These are phyloP conservation scores for Cercopithecus mona DNA, from an alignment of 2,113 vertebrate species.

Conservation along the genomic window DNA sequence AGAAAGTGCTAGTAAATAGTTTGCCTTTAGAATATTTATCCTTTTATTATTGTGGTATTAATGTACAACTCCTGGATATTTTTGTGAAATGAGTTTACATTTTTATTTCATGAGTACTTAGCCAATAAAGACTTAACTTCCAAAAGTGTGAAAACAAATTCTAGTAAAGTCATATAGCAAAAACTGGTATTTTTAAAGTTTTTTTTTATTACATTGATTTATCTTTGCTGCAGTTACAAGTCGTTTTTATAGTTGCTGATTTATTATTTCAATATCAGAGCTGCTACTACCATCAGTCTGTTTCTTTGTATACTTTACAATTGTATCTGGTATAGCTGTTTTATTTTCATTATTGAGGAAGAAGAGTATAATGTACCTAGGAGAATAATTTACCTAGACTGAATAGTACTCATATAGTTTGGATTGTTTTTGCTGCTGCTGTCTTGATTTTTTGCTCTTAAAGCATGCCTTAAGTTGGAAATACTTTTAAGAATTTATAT, in stretches of 20 bases:
- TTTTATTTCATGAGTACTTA: background rate
- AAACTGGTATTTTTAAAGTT: background rate
- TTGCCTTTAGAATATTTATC: background rate
- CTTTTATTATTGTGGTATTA: background rate
- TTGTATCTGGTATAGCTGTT: background rate
- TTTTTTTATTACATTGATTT: slow-evolving; percentile 21
- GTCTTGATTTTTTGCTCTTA: background rate
- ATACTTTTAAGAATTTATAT: background rate
- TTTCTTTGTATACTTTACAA: background rate
- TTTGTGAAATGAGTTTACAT: slow-evolving; percentile 19
- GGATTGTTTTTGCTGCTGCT: background rate
- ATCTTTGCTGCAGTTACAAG: background rate
- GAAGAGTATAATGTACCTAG: background rate
- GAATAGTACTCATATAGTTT: background rate
- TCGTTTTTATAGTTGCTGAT: background rate
- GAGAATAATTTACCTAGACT: background rate
- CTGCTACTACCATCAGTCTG: background rate
- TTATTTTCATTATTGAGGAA: background rate
- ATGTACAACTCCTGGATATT: background rate
- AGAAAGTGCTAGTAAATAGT: background rate
- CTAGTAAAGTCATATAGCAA: background rate
- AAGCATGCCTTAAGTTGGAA: background rate
- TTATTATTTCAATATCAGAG: slow-evolving; percentile 2
- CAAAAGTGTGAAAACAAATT: background rate
- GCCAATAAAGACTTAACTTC: slow-evolving; percentile 49